Conservation (phyloP, 2,888 invertebrate species). For the Dicycla oo region DNA sequence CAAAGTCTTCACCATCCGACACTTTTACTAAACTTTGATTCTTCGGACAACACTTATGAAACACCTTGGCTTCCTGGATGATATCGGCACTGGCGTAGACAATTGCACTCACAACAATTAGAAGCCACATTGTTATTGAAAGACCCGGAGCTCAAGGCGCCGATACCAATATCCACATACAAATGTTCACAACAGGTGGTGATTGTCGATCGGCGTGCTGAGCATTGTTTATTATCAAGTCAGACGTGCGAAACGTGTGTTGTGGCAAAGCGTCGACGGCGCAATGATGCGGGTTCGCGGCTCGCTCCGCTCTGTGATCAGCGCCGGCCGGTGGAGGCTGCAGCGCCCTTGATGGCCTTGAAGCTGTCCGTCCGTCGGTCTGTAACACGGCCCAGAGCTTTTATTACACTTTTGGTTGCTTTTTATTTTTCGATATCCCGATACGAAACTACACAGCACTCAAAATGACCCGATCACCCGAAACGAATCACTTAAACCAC, state of each 20-base stretch:
- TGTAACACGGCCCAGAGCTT: slow-evolving; percentile 58
- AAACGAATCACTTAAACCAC: slow-evolving; percentile 3
- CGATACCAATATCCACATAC: slow-evolving; percentile 59
- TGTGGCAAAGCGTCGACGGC: slow-evolving; percentile 75
- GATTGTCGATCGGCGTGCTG: slow-evolving; percentile 76
- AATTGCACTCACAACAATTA: slow-evolving; percentile 73
- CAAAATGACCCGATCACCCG: not conserved
- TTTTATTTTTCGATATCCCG: slow-evolving; percentile 32
- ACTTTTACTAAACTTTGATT: slow-evolving; percentile 79
- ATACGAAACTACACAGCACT: not conserved
- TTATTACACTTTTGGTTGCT: slow-evolving; percentile 52
- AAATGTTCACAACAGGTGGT: slow-evolving; percentile 80
- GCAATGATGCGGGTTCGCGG: slow-evolving; percentile 73
- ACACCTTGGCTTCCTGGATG: slow-evolving; percentile 69
- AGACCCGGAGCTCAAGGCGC: slow-evolving; percentile 52
- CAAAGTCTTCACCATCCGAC: slow-evolving; percentile 64
- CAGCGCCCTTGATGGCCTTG: slow-evolving; percentile 85
- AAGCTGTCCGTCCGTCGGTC: slow-evolving; percentile 60
- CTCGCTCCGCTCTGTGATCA: slow-evolving; percentile 57
- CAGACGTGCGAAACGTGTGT: slow-evolving; percentile 74
- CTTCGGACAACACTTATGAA: slow-evolving; percentile 84
- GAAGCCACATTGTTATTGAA: slow-evolving; percentile 77
- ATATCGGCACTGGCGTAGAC: slow-evolving; percentile 66
- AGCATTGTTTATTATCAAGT: slow-evolving; percentile 79
- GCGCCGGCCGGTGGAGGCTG: slow-evolving; percentile 81